Evolutionary conservation across 2,113 vertebrate genomes (phyloP), one percentile per base, ranked within the genome.

Genomic region (Oncorhynchus tshawytscha): DNA sequence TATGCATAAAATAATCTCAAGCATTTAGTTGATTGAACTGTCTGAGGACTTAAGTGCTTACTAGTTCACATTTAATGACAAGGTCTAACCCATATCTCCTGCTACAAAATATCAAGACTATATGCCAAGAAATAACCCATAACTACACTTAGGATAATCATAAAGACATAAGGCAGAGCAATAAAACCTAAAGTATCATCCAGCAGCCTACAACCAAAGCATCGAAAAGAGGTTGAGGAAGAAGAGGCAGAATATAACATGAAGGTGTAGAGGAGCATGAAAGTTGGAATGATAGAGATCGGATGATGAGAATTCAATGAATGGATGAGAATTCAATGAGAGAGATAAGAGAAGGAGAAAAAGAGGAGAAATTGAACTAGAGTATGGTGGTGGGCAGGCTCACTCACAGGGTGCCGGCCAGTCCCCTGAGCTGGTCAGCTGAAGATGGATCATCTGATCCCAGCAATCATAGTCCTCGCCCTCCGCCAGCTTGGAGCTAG

Each of bases 401-500:
- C 70, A 93, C 92, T 93, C 87, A 93, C 92, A 93, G 72, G 91
- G 89, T 18, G 51, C 16, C 11, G 82, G 80, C 82, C 82, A 90
- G 82, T 91, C 92, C 82, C 89, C 92, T 15, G 90, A 92, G 80
- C 89, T 80, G 4, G 86, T 88, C 89, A 93, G 80, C 78, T 91
- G 91, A 34, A 93, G 87, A 73, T 93, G 92, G 91, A 93, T 91
- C 92, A 92, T 69, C 85, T 91, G 92, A 91, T 92, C 91, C 92
- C 87, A 86, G 89, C 91, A 94, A 71, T 78, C 85, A 59, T 69
- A 76, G 65, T 85, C 82, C 49, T 84, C 85, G 70, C 78, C 85
- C 13, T 85, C 84, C 88, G 92, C 92, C 92, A 93, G 88, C 79
- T 89, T 93, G 91, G 54, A 0, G 34, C 27, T 29, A 64, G 29